Evolutionary conservation across 1,140 invertebrate genomes (phyloP), one percentile per base, ranked within the genome.

Genomic region (Heliothis virescens): DNA sequence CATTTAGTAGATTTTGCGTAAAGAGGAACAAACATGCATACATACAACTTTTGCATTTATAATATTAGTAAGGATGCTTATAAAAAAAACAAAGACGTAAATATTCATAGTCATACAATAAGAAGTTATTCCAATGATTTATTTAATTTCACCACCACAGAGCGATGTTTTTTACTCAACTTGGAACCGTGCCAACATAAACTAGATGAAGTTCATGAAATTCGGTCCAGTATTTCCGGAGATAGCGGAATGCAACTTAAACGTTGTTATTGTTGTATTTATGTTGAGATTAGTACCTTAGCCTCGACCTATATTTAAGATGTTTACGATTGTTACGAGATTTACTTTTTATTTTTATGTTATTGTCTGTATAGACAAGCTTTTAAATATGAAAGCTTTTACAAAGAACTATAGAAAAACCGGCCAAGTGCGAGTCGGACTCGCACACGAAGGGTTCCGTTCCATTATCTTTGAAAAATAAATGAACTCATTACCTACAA

Each of bases 151-250:
- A 26, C 50, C 29, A 47, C 53, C 2, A 15, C 53, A 53, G 53
- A 59, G 57, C 16, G 52, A 73, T 59, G 55, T 59, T 41, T 55
- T 73, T 55, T 55, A 41, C 53, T 57, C 55, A 53, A 73, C 29
- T 59, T 73, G 55, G 71, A 57, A 4, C 9, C 16, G 13, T 47
- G 71, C 71, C 71, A 57, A 18, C n/a, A 34, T 41, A 34, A 52
- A 47, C 29, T 48, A 15, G 41, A 26, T 47, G 47, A 73, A 50
- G 53, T 55, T 59, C 26, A 59, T 59, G 16, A 59, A 59, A 59
- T 47, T 73, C 34, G 53, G 52, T 34, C 13, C 29, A 73, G 53
- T 47, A 47, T 29, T 55, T 73, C 53, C 53, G 52, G 53, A 73
- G 52, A 73, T 18, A n/a, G 71, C 47, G 63, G 18, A 48, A 71